These are phyloP conservation scores for Philaethria dido DNA, from an alignment of 2,888 invertebrate genomes.

Conservation along the genomic window DNA sequence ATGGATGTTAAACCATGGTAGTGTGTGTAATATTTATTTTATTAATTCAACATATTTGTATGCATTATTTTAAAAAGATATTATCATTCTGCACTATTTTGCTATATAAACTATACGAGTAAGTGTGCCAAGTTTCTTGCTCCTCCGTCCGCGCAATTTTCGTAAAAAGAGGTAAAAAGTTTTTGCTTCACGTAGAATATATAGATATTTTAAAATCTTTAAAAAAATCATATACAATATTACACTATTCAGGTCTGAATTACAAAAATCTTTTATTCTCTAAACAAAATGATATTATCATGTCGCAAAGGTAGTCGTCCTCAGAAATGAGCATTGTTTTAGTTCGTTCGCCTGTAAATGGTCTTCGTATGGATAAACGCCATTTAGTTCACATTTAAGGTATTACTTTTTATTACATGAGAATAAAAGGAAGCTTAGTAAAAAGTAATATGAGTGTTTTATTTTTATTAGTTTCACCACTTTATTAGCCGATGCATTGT, in stretches of 20 bases:
- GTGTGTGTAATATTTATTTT: too few species aligned
- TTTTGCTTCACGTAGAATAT: too few species aligned
- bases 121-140: too few species aligned
- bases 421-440: conserved; percentile 15
- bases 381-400: conserved; percentile 12
- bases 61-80: too few species aligned
- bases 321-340: conserved; percentile 9
- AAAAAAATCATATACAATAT: too few species aligned
- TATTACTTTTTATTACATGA: conserved; percentile 17
- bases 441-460: not conserved
- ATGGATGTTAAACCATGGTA: too few species aligned
- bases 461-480: not conserved
- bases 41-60: too few species aligned
- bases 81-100: too few species aligned
- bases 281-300: not conserved
- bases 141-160: too few species aligned
- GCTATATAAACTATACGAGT: too few species aligned
- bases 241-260: not conserved
- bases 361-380: conserved; percentile 15
- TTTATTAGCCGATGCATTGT: not conserved
- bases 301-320: conserved; percentile 11
- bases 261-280: not conserved
- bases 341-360: conserved; percentile 25
- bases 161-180: too few species aligned
- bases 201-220: too few species aligned